phyloP scores from a whole-genome alignment of 1,140 invertebrate genomes.

The Epicauta chinensis region DNA sequence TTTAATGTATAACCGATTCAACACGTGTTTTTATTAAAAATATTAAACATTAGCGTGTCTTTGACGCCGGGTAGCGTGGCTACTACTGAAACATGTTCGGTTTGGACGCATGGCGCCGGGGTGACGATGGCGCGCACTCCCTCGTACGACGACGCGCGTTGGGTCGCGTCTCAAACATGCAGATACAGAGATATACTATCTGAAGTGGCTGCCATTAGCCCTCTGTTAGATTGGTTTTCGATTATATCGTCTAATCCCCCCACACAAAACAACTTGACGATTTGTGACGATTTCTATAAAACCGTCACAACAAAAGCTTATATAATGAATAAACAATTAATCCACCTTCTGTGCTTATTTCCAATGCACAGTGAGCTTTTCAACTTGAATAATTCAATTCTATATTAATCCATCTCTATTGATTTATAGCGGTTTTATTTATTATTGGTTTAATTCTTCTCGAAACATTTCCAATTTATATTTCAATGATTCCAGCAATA shows the following conservation, averaged over 20 bases:
- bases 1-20: not conserved
- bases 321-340: no score
- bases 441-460: no score
- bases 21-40: conserved; percentile 19
- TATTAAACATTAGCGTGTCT: conserved; percentile 14
- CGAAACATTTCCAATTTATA: no score
- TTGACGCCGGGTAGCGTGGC: conserved; percentile 25
- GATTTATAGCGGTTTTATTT: no score
- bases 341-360: no score
- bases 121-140: conserved; percentile 10
- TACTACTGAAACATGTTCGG: conserved; percentile 27
- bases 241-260: conserved; percentile 15
- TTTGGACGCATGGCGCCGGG: conserved; percentile 19
- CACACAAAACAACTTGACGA: conserved; percentile 5
- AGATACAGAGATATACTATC: conserved; percentile 23
- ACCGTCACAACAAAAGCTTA: no score
- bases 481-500: no score
- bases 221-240: conserved; percentile 13
- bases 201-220: conserved; percentile 18
- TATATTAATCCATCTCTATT: no score
- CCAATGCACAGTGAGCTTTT: no score
- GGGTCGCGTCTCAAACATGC: conserved; percentile 19
- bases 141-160: conserved; percentile 5
- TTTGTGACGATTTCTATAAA: not conserved
- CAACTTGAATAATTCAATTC: no score